Base-by-base conservation (phyloP, 2,113 vertebrate genomes). In the Craseonycteris thonglongyai region DNA sequence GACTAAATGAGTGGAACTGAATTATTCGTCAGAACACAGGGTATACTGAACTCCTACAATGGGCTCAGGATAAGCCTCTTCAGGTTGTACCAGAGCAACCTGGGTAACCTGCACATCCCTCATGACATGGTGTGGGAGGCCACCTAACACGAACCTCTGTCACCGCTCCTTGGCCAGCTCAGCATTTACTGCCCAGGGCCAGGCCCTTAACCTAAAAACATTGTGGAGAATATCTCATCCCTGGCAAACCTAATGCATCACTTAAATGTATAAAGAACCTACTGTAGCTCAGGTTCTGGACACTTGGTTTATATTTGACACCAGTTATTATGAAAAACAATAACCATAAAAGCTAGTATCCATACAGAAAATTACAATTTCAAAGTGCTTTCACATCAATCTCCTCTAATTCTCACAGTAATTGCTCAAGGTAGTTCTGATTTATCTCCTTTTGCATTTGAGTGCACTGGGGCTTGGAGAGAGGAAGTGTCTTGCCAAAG, bases 321-420 rank as follows among this genome's bases (percentile, higher is more conserved):
- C 14, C 28, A 63, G 59, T 74, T 82, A 91, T 95, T 68, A 78
- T 47, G 45, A 45, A 87, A 28, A 93, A 65, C 7, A 90, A 81
- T 85, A 95, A 69, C 30, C 85, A 88, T 51, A 72, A 94, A 95
- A 86, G n/a, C 28, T 78, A 86, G 33, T 16, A 47, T 49, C 51
- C 71, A 24, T 35, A 56, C 15, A 93, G 35, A 69, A 92, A 90
- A 72, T 35, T 58, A 45, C 3, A 59, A 15, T 88, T 82, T 58
- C 56, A 75, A 74, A 68, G 15, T 66, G 35, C 19, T 42, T 88
- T 69, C 10, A 82, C 16, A 58, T 35, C 26, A 16, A 38, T 72
- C 42, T 38, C n/a, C 47, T 80, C 40, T 42, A 6, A 76, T 81
- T 84, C 72, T 81, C 78, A 85, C 35, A 80, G 3, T 79, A 86